Base-by-base conservation (phyloP, 2,888 invertebrate species). In the Pammene aurita region DNA sequence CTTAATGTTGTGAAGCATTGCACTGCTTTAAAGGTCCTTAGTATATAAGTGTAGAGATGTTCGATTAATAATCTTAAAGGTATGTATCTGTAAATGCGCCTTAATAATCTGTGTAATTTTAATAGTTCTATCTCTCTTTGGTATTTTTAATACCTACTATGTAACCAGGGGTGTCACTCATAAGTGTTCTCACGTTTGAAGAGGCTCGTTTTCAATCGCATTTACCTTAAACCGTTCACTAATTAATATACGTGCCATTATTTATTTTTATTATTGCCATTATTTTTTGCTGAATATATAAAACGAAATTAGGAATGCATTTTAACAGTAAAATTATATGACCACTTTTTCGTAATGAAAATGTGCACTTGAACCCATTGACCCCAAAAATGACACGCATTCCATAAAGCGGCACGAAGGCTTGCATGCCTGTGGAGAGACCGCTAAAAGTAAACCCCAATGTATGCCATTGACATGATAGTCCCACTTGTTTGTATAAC, bases 1-100 rank as follows among this genome's bases (percentile, higher is more conserved):
- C 84, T 84, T 77, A 83, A 82, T 84, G 83, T 84, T 84, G 74
- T 74, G 70, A 82, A 83, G 85, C 85, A 82, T 82, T 83, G 83
- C 84, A 85, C 84, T 83, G 86, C 86, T 85, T 83, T 77, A 67
- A 64, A 71, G 82, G 79, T 82, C 81, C 82, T 80, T 76, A 82
- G 79, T 81, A 82, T 78, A 80, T 80, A 84, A 84, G 83, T 74
- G 77, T 78, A 78, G 83, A 79, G 77, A 82, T 83, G 83, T 84
- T 77, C 79, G 72, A 79, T 84, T 79, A 83, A 82, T 83, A 82
- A 80, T 79, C 75, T 81, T 84, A 83, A 72, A 72, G 61, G 66
- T 72, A 66, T 72, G 66, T 72, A 66, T 72, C 61, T 66, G 67
- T 86, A 81, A 86, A 86, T 80, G 85, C 86, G 87, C 87, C 87